Base-by-base conservation (phyloP, 2,888 invertebrate species). In the Drosophila villosipedis region DNA sequence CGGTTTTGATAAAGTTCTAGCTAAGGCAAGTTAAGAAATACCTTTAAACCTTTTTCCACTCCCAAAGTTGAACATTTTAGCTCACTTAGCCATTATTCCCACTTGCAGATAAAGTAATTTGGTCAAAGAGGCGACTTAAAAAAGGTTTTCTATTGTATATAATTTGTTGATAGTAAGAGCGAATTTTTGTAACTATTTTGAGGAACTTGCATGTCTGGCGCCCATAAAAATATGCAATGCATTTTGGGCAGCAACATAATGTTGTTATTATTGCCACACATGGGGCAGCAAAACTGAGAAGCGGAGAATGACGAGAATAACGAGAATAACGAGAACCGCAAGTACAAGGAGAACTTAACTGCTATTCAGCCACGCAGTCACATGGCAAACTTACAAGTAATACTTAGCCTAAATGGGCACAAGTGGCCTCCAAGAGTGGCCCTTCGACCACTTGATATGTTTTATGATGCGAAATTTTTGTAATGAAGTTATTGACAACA, bases 361-460 rank as follows among this genome's bases (percentile, higher is more conserved):
- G 82, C 87, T 67, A 84, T 79, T 84, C 78, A 73, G 76, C 76
- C 85, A 80, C 73, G 84, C 90, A 85, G 90, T 83, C 90, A 85
- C 83, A 85, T 84, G 89, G 84, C 84, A 84, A 90, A 84, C 86
- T 90, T 84, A 90, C 84, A 84, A 84, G 84, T 84, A 90, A 84
- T 90, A 84, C 84, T 90, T 88, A 84, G 78, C 83, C 72, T 90
- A 85, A 85, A 90, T 90, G 85, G 89, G 85, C 82, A 76, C 85
- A 85, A 85, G 85, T 90, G 82, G 80, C 64, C 60, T 35, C 33
- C 16, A n/a, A 7, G n/a, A 55, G 37, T 19, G 37, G 37, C 57
- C 25, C 37, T 25, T 22, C 49, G 57, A 61, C 68, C 49, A 73
- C 82, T 73, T 70, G 62, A 78, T 78, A 74, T 85, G 73, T 78